These are phyloP conservation scores for Hermodice carunculata DNA, from an alignment of 2,888 invertebrate genomes.

Conservation along the genomic window DNA sequence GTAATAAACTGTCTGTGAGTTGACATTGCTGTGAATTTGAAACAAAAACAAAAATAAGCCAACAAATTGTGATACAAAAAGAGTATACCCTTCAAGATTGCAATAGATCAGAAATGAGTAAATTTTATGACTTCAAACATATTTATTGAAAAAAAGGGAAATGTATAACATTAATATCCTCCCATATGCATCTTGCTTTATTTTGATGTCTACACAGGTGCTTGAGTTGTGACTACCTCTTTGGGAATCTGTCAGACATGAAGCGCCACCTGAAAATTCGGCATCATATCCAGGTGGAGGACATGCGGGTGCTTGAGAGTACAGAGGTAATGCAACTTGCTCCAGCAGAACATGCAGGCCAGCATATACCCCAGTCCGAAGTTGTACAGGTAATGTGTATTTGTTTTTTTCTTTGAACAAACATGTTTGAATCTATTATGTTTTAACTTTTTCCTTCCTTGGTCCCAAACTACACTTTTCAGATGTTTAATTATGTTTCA, in stretches of 20 bases:
- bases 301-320: constrained; percentile 38
- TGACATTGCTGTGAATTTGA: no score
- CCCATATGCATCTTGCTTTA: background rate
- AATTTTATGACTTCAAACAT: background rate
- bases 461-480: no score
- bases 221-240: constrained; percentile 66
- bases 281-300: constrained; percentile 58
- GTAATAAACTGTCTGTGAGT: no score
- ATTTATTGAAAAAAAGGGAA: background rate
- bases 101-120: no score
- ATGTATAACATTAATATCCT: background rate
- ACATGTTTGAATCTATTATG: background rate
- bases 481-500: no score
- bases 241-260: constrained; percentile 67
- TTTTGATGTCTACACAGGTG: constrained; percentile 59
- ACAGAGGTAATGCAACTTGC: constrained; percentile 1
- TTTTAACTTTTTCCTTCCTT: background rate
- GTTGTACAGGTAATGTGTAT: constrained; percentile 7
- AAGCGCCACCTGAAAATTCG: constrained; percentile 65
- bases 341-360: background rate
- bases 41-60: no score
- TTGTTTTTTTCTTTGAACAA: background rate
- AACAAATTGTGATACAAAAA: no score
- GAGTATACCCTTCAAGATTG: no score
- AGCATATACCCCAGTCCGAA: constrained; percentile 11